Percentiles rank a stretch among this genome's conserved stretches.
Conservation (phyloP, 1,140 invertebrate species). For the Habropoda laboriosa region DNA sequence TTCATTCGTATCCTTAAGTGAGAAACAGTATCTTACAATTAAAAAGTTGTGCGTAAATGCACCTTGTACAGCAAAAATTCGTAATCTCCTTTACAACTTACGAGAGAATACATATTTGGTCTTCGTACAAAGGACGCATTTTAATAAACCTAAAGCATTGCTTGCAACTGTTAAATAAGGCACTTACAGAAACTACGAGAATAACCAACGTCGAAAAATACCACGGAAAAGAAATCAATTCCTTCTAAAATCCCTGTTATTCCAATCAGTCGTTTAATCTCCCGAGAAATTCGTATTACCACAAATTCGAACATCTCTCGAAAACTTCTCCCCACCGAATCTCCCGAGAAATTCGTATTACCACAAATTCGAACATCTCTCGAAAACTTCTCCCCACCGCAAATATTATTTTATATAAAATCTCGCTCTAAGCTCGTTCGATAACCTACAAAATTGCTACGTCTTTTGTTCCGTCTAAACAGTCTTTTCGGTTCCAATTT, state of each 20-base stretch:
- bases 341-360: neutral
- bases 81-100: neutral
- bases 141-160: slow-evolving; percentile 2
- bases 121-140: neutral
- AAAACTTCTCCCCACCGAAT: neutral
- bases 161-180: slow-evolving; percentile 40
- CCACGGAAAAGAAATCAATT: neutral
- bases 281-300: neutral
- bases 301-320: too few relatives aligned
- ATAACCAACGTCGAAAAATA: slow-evolving; percentile 22
- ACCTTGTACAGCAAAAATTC: slow-evolving; percentile 21
- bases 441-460: too few relatives aligned
- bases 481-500: too few relatives aligned
- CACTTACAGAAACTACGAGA: slow-evolving; percentile 23
- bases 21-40: slow-evolving; percentile 7
- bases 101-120: slow-evolving; percentile 1
- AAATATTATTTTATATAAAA: neutral
- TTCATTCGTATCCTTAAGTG: neutral
- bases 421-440: neutral
- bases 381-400: too few relatives aligned
- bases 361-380: too few relatives aligned
- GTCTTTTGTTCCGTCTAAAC: too few relatives aligned
- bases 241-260: neutral
- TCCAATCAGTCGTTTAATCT: neutral
- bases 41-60: slow-evolving; percentile 28